Percentiles rank a stretch among this genome's conserved stretches.
phyloP scores from a whole-genome alignment of 2,888 invertebrate genomes.

The Oscheius onirici region DNA sequence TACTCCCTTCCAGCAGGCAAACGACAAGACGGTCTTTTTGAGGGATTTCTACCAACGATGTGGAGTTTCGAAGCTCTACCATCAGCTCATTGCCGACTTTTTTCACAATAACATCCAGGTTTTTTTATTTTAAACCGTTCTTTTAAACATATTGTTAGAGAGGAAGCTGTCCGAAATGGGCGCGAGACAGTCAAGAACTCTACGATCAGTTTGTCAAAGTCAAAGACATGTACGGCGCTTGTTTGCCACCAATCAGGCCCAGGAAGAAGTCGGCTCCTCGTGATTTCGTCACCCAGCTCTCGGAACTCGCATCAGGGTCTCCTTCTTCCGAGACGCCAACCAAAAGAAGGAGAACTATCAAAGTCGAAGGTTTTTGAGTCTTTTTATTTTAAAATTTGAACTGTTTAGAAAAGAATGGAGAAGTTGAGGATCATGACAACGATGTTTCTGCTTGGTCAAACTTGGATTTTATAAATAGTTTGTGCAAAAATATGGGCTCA shows the following conservation, averaged over 20 bases:
- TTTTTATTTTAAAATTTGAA: too few species aligned
- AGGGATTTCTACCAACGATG: neutral
- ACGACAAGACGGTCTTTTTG: neutral
- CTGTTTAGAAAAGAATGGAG: too few species aligned
- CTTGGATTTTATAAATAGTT: too few species aligned
- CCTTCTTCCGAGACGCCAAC: too few species aligned
- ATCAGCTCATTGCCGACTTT: neutral
- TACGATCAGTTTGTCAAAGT: neutral
- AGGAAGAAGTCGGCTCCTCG: neutral
- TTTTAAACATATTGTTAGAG: neutral
- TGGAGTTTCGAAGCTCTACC: neutral
- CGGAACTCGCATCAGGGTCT: too few species aligned
- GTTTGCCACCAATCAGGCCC: neutral
- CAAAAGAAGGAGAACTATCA: too few species aligned
- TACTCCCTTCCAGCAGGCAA: neutral
- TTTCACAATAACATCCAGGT: slow-evolving; percentile 1
- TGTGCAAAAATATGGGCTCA: too few species aligned
- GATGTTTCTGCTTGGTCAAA: too few species aligned
- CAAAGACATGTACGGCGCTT: neutral
- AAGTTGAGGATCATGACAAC: too few species aligned
- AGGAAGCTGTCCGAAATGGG: slow-evolving; percentile 1
- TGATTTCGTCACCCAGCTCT: too few species aligned
- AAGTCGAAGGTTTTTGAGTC: too few species aligned
- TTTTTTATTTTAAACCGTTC: neutral
- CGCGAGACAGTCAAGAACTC: neutral